phyloP scores from a whole-genome alignment of 1,140 invertebrate genomes.

The Hermetia illucens region DNA sequence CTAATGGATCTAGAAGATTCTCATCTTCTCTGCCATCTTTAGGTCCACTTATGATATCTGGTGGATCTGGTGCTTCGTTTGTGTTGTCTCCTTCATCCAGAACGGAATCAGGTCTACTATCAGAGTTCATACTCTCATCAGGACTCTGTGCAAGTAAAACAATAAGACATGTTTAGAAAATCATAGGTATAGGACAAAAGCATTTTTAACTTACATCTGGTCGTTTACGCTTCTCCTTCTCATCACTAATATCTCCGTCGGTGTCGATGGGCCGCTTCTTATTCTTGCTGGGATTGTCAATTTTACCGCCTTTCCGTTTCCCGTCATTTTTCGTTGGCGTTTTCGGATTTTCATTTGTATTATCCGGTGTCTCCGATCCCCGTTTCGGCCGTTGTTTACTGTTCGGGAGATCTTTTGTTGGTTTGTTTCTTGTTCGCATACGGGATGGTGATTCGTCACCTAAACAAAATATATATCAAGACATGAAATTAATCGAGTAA shows the following conservation, averaged over 20 bases:
- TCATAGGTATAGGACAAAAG: background rate
- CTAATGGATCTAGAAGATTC: conserved; percentile 33
- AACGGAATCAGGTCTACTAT: conserved; percentile 51
- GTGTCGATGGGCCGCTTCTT: conserved; percentile 39
- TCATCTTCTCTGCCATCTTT: conserved; percentile 42
- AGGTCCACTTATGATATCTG: background rate
- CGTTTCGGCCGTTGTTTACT: conserved; percentile 47
- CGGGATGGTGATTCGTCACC: conserved; percentile 64
- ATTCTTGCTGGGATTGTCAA: conserved; percentile 54
- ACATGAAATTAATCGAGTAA: too few relatives aligned
- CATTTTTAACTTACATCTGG: conserved; percentile 26
- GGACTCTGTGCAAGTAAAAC: conserved; percentile 40
- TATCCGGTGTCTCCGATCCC: conserved; percentile 56
- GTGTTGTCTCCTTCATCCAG: conserved; percentile 57
- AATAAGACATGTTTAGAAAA: background rate
- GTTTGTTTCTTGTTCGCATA: conserved; percentile 77
- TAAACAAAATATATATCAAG: conserved; percentile 3
- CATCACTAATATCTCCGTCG: conserved; percentile 33
- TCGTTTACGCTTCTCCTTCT: conserved; percentile 56
- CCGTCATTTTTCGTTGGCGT: conserved; percentile 43
- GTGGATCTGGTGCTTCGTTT: conserved; percentile 16
- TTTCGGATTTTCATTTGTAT: conserved; percentile 35
- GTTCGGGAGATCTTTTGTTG: conserved; percentile 51
- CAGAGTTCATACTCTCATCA: conserved; percentile 63
- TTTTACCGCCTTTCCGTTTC: conserved; percentile 48